These are phyloP conservation scores for Ardeotis arabs DNA, from an alignment of 2,113 vertebrate genomes.

Conservation along the genomic window DNA sequence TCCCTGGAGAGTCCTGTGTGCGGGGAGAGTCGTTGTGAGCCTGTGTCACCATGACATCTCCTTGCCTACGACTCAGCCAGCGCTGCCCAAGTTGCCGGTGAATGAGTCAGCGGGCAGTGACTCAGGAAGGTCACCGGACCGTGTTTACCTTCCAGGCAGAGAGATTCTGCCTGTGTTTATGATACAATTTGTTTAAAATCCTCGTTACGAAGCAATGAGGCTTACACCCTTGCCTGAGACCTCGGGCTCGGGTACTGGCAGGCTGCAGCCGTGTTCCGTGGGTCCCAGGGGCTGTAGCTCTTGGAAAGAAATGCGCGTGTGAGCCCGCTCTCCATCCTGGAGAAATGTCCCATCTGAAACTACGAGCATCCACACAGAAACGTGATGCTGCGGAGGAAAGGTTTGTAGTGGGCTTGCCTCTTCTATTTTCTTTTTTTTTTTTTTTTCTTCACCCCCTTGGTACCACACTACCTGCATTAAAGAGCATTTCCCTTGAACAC, in stretches of 20 bases:
- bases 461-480: background rate
- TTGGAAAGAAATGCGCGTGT: fast-evolving
- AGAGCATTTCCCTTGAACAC: background rate
- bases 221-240: background rate
- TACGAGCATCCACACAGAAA: fast-evolving
- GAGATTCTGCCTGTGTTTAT: background rate
- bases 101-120: slow-evolving; percentile 18
- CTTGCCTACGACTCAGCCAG: background rate
- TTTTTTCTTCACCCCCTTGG: background rate
- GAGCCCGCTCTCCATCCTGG: background rate
- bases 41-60: slow-evolving; percentile 5
- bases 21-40: background rate
- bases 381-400: background rate
- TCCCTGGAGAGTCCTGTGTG: background rate
- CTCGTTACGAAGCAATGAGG: background rate
- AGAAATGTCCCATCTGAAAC: fast-evolving
- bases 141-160: background rate
- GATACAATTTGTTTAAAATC: background rate
- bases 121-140: background rate
- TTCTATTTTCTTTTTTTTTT: too few species aligned
- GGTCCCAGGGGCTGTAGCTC: background rate
- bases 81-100: background rate
- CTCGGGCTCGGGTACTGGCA: background rate
- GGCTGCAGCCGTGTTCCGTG: background rate
- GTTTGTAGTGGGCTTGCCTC: background rate